Evolutionary conservation across 2,888 invertebrate species (phyloP), one percentile per base, ranked within the genome.

Genomic region (Cepaea hortensis): DNA sequence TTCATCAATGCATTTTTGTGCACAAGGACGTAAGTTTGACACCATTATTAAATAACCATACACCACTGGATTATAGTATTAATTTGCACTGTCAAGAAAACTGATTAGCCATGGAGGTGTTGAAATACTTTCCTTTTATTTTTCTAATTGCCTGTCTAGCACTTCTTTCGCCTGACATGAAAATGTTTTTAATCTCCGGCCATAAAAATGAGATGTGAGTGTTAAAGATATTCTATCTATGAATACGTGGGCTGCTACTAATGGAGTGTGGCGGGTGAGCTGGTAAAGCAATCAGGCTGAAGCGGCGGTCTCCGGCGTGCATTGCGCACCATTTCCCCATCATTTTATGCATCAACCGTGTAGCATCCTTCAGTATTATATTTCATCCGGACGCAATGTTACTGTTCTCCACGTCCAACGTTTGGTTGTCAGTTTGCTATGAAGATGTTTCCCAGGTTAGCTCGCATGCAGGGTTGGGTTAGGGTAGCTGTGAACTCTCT

Each of bases 251-350:
- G 61, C 84, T 73, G 84, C 20, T 75, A 46, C 84, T 84, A 84
- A 84, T 84, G 73, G 84, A 75, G 84, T 61, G 84, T 84, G 75
- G 75, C 84, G 35, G 61, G 35, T n/a, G 61, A 11, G 50, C 84
- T 84, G 84, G n/a, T 84, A 35, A 61, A 84, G 46, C 62, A 23
- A 84, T 84, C 84, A 84, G 3, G 46, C 13, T 5, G 65, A 75
- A 48, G 84, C 75, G 62, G 75, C 76, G 11, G 84, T 35, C 76
- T 65, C 18, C 46, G n/a, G 35, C 23, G 68, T n/a, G 20, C 79
- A 35, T 61, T 68, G 46, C 65, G 68, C 68, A 68, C 35, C 68
- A n/a, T 81, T 68, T 81, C 65, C 46, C 20, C 65, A 65, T 81
- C 13, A 68, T 65, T 81, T 81, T 46, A 81, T 68, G 46, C 68